Conservation (phyloP, 2,888 invertebrate species). For the Notodonta ziczac region DNA sequence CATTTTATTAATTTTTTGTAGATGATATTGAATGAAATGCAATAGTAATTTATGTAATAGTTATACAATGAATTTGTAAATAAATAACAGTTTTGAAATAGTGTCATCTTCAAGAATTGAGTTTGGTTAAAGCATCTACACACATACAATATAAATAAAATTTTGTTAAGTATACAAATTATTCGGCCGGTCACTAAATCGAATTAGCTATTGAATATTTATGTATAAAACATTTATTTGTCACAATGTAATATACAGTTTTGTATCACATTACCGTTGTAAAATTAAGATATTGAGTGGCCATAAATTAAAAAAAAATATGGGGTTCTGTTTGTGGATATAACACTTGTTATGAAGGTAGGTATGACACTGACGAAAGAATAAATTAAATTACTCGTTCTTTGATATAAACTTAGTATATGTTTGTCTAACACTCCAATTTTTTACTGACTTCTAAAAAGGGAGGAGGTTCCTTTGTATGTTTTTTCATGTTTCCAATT, state of each 20-base stretch:
- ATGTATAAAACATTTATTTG: slow-evolving; percentile 46
- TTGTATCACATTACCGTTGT: slow-evolving; percentile 69
- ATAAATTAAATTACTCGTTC: no score
- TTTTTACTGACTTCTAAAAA: no score
- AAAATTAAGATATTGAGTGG: slow-evolving; percentile 80
- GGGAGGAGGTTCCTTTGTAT: no score
- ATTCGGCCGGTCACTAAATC: slow-evolving; percentile 59
- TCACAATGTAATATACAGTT: slow-evolving; percentile 56
- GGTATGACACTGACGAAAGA: not conserved
- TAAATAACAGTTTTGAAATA: slow-evolving; percentile 66
- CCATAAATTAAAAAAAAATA: slow-evolving; percentile 66
- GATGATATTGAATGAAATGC: slow-evolving; percentile 78
- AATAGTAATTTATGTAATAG: slow-evolving; percentile 84
- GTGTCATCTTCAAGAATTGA: slow-evolving; percentile 39
- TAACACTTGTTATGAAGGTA: slow-evolving; percentile 14
- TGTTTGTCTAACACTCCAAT: no score
- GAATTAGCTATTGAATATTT: slow-evolving; percentile 49
- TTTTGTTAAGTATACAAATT: slow-evolving; percentile 36
- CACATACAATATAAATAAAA: slow-evolving; percentile 44
- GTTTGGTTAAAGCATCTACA: slow-evolving; percentile 27
- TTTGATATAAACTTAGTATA: no score
- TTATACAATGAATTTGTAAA: slow-evolving; percentile 75
- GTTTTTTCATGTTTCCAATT: no score
- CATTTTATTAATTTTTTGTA: slow-evolving; percentile 76
- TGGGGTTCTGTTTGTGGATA: slow-evolving; percentile 57